Evolutionary conservation across 2,113 vertebrate species (phyloP).

Genomic region (Anseranas semipalmata): DNA sequence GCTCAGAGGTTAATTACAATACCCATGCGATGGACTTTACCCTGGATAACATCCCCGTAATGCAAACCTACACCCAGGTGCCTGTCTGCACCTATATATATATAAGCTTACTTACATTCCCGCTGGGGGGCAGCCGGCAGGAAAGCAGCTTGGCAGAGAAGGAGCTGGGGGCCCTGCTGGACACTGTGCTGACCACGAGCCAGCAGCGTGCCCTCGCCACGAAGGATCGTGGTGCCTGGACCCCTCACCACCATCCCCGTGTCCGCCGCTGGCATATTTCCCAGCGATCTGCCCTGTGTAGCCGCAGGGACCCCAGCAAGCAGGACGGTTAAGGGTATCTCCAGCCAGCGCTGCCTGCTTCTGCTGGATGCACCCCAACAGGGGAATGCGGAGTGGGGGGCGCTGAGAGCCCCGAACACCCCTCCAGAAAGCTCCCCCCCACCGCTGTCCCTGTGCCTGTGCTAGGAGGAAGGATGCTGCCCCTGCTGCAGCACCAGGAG

Average conservation of each 20-base stretch:
- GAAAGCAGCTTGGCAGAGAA: not conserved
- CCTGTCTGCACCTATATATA: fast-evolving
- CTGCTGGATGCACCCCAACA: too few relatives aligned
- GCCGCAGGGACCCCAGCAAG: too few relatives aligned
- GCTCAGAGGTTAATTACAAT: not conserved
- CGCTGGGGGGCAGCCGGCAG: not conserved
- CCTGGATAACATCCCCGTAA: not conserved
- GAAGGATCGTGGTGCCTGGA: too few relatives aligned
- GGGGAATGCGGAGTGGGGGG: too few relatives aligned
- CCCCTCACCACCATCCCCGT: not conserved
- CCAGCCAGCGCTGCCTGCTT: too few relatives aligned
- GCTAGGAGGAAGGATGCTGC: not conserved
- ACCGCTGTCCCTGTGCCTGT: too few relatives aligned
- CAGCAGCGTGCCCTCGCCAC: not conserved
- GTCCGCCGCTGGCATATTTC: not conserved
- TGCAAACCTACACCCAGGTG: fast-evolving
- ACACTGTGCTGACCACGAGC: not conserved
- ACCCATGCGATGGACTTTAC: not conserved
- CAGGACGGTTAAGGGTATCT: too few relatives aligned
- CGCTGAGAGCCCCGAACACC: too few relatives aligned
- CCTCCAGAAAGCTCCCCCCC: too few relatives aligned
- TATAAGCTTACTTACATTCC: fast-evolving
- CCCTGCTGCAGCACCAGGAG: not conserved
- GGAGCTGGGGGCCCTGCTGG: not conserved
- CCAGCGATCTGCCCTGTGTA: too few relatives aligned